Evolutionary conservation across 2,888 invertebrate species (phyloP).

Genomic region (Xanthorhoe designata): DNA sequence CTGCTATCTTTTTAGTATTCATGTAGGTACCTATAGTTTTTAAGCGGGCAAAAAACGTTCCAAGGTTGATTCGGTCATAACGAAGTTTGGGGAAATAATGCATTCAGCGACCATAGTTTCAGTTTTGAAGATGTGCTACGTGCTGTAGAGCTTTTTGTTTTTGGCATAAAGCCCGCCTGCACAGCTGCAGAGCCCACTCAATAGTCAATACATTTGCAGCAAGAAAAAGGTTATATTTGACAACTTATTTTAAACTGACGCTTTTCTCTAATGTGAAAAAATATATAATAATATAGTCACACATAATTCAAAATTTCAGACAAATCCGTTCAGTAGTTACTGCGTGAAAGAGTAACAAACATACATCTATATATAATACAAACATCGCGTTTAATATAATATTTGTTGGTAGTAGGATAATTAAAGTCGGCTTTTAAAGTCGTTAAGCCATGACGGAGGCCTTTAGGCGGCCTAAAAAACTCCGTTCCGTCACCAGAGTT

Average conservation of each 20-base stretch:
- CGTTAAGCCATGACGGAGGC: no score
- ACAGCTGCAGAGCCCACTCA: slow-evolving; percentile 15
- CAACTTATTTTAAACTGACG: background rate
- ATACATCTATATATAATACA: no score
- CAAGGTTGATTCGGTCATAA: background rate
- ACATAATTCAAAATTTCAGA: no score
- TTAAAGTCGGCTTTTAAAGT: no score
- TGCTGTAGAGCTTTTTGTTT: slow-evolving; percentile 9
- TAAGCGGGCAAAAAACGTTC: background rate
- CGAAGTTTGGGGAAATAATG: background rate
- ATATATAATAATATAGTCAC: background rate
- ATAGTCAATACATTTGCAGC: slow-evolving; percentile 14
- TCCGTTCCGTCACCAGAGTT: no score
- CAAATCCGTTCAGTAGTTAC: no score
- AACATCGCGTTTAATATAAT: no score
- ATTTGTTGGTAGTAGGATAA: no score
- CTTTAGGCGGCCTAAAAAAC: no score
- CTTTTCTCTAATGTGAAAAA: background rate
- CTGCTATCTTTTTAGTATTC: background rate
- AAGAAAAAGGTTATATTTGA: background rate
- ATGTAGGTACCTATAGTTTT: background rate
- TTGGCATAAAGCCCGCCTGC: slow-evolving; percentile 12
- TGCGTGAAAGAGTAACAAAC: no score
- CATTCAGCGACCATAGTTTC: background rate
- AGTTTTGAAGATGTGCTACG: slow-evolving; percentile 11